Evolutionary conservation across 2,888 invertebrate species (phyloP).

Genomic region (Trichopoda pennipes): DNA sequence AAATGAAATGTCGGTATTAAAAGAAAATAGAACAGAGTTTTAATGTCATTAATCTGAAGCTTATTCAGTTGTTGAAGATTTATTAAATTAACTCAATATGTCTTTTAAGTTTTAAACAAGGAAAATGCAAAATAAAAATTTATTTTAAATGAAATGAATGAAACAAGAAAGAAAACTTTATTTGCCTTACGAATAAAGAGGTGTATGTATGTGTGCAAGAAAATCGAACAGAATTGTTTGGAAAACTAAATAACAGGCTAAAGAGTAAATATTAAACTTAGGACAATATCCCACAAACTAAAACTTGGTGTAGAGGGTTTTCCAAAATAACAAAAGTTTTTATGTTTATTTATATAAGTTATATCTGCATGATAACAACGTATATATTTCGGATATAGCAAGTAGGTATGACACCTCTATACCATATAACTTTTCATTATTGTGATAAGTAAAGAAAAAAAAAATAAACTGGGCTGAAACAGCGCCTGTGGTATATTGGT

Average conservation of each 20-base stretch:
- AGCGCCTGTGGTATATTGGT: too few species aligned
- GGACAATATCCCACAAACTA: background rate
- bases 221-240: conserved; percentile 52
- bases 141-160: conserved; percentile 8
- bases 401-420: too few species aligned
- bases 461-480: too few species aligned
- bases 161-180: background rate
- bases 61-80: conserved; percentile 80
- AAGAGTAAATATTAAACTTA: conserved; percentile 22
- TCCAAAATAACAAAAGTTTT: too few species aligned
- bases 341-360: too few species aligned
- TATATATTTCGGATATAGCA: too few species aligned
- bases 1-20: background rate
- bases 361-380: too few species aligned
- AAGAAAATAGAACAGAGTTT: conserved; percentile 70
- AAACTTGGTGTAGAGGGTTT: too few species aligned
- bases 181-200: background rate
- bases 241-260: conserved; percentile 30
- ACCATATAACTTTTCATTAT: too few species aligned
- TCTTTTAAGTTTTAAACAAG: conserved; percentile 48
- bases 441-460: too few species aligned
- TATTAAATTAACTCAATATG: conserved; percentile 79
- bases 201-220: conserved; percentile 5
- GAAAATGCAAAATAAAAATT: conserved; percentile 19
- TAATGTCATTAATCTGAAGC: conserved; percentile 79